phyloP scores from a whole-genome alignment of 2,797 vertebrate genomes.

The Yasuhikotakia modesta region DNA sequence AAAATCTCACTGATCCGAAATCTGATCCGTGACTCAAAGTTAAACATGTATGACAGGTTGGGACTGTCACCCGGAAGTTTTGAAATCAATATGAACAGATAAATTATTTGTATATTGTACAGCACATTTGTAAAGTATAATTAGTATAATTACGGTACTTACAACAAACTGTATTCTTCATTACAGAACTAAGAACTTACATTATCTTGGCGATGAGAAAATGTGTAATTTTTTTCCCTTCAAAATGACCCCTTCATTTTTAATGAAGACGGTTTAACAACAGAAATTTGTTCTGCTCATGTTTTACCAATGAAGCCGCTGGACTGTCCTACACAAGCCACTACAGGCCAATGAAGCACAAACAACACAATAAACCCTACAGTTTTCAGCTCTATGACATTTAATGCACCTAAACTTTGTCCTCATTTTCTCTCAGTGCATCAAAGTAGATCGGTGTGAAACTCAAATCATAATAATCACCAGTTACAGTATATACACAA shows the following conservation, averaged over 20 bases:
- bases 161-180: too few species aligned
- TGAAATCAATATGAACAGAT: too few species aligned
- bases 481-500: slow-evolving; percentile 27
- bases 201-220: neutral
- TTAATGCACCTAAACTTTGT: slow-evolving; percentile 33
- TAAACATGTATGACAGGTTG: too few species aligned
- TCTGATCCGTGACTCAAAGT: too few species aligned
- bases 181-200: too few species aligned
- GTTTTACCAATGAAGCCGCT: slow-evolving; percentile 18
- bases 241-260: neutral
- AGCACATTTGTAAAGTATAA: neutral
- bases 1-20: too few species aligned
- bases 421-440: neutral
- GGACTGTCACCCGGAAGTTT: too few species aligned
- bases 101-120: neutral
- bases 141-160: neutral
- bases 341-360: slow-evolving; percentile 14
- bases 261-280: neutral
- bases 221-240: neutral
- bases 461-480: slow-evolving; percentile 15
- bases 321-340: slow-evolving; percentile 7
- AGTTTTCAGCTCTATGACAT: neutral
- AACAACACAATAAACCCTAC: neutral
- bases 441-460: slow-evolving; percentile 13
- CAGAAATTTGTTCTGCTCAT: neutral